Evolutionary conservation across 2,113 vertebrate genomes (phyloP).

Genomic region (Apodemus sylvaticus): DNA sequence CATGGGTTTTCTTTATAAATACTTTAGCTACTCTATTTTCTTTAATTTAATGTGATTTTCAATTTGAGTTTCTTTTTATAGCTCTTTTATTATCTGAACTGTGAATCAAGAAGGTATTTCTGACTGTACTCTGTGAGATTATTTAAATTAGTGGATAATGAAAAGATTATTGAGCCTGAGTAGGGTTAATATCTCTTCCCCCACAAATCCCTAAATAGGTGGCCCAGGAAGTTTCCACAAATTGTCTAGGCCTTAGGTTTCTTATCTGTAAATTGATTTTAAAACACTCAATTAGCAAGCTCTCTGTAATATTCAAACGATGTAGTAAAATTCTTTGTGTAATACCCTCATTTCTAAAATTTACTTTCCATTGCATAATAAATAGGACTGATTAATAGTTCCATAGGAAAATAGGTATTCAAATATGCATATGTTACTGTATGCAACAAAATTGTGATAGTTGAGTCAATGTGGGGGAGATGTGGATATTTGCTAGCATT

Average conservation of each 20-base stretch:
- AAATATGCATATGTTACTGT: background rate
- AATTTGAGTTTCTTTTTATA: background rate
- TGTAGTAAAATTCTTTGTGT: conserved; percentile 8
- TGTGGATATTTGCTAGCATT: background rate
- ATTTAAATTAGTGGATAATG: background rate
- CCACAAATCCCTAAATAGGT: background rate
- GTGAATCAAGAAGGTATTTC: background rate
- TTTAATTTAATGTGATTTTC: background rate
- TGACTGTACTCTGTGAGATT: background rate
- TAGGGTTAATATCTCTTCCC: background rate
- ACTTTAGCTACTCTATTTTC: background rate
- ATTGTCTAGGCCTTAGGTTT: background rate
- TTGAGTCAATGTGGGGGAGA: background rate
- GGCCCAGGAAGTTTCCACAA: background rate
- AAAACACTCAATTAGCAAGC: background rate
- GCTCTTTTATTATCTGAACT: background rate
- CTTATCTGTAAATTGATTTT: background rate
- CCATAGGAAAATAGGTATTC: background rate
- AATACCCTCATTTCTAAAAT: background rate
- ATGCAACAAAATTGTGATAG: conserved; percentile 3
- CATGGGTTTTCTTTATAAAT: background rate
- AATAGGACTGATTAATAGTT: background rate
- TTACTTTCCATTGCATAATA: conserved; percentile 12
- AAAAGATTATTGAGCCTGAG: background rate
- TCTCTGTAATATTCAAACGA: conserved; percentile 34